Percentiles rank a stretch among this genome's conserved stretches.
Conservation (phyloP, 2,888 invertebrate genomes). For the Oasisia sp. region DNA sequence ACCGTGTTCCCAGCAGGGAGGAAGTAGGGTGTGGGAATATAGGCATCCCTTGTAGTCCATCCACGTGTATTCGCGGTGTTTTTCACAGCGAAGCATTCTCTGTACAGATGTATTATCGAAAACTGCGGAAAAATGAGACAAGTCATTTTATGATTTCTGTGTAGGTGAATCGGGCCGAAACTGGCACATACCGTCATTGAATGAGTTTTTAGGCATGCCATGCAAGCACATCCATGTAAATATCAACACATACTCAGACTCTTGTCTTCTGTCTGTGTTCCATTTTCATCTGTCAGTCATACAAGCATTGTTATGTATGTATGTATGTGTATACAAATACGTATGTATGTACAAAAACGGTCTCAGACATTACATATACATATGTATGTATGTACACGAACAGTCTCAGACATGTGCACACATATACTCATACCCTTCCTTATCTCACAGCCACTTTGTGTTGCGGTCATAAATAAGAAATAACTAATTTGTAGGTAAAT, state of each 20-base stretch:
- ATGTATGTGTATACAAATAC: conserved; percentile 4
- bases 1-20: neutral
- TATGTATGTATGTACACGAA: too few relatives aligned
- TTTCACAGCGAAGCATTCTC: neutral
- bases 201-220: neutral
- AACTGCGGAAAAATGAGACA: neutral
- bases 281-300: too few relatives aligned
- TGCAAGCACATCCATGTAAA: neutral
- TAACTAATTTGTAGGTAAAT: neutral
- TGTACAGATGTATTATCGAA: neutral
- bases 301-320: too few relatives aligned
- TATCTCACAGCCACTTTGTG: neutral
- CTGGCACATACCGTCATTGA: neutral
- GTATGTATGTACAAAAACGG: neutral
- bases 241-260: too few relatives aligned
- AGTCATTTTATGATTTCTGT: neutral
- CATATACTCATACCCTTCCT: neutral
- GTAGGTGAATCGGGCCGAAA: neutral
- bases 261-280: too few relatives aligned
- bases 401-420: neutral
- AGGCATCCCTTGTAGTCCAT: neutral
- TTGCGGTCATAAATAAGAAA: neutral
- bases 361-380: neutral
- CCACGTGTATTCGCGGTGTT: neutral
- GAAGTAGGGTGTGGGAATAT: neutral